These are phyloP conservation scores for Bolinopsis microptera DNA, from an alignment of 37 sponge, comb jelly and placozoan species.

Conservation along the genomic window DNA sequence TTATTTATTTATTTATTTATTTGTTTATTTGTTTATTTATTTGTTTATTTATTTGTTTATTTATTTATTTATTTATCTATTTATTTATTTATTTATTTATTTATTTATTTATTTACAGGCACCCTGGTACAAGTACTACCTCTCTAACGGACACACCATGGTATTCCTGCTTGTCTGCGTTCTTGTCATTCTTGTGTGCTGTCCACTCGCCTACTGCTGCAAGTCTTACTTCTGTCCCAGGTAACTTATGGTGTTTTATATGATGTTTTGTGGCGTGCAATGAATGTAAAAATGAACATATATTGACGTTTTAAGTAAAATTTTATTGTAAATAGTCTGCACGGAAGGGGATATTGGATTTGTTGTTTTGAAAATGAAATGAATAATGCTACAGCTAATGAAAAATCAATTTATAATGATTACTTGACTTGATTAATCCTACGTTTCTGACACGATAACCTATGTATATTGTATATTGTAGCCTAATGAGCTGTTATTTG, in stretches of 20 bases:
- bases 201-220: background rate
- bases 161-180: background rate
- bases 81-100: background rate
- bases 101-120: background rate
- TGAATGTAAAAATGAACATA: too few species aligned
- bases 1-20: background rate
- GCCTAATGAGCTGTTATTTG: too few species aligned
- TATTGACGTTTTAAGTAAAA: too few species aligned
- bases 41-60: background rate
- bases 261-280: background rate
- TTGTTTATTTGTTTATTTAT: background rate
- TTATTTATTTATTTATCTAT: background rate
- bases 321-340: too few species aligned
- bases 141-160: background rate
- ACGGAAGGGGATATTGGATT: too few species aligned
- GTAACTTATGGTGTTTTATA: background rate
- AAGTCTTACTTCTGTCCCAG: conserved; percentile 27
- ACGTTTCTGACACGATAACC: too few species aligned
- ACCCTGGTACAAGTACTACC: background rate
- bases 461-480: too few species aligned
- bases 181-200: background rate
- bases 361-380: too few species aligned
- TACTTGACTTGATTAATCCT: too few species aligned
- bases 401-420: too few species aligned
- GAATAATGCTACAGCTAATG: too few species aligned